phyloP scores from a whole-genome alignment of 2,113 vertebrate genomes.

The Axis porcinus region DNA sequence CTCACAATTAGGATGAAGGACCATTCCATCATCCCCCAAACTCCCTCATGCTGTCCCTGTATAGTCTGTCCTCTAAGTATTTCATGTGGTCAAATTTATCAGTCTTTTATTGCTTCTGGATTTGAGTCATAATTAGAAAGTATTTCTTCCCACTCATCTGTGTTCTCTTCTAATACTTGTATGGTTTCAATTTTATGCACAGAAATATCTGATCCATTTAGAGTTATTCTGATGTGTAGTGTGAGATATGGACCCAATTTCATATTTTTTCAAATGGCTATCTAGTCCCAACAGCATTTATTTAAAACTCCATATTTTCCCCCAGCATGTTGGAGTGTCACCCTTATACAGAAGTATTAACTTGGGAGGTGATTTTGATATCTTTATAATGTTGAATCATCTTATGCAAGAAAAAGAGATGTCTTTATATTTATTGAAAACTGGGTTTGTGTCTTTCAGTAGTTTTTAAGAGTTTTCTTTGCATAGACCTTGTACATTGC shows the following conservation, averaged over 20 bases:
- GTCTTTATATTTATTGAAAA: neutral
- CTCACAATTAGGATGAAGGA: neutral
- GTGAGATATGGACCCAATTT: neutral
- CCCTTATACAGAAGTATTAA: neutral
- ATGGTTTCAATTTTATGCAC: neutral
- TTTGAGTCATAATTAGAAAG: slow-evolving; percentile 5
- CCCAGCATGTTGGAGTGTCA: neutral
- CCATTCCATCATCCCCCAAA: neutral
- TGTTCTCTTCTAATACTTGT: neutral
- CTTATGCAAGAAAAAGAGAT: neutral
- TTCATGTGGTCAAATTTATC: neutral
- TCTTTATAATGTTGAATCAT: slow-evolving; percentile 32
- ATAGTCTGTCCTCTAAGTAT: neutral
- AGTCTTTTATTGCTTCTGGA: neutral
- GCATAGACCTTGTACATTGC: neutral
- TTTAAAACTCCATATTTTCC: neutral
- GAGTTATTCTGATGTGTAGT: neutral
- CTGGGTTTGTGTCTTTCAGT: neutral
- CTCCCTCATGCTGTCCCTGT: neutral
- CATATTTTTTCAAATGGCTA: neutral
- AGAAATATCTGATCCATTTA: neutral
- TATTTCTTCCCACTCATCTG: neutral
- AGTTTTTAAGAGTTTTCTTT: neutral
- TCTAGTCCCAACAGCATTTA: neutral
- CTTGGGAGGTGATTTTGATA: neutral